Conservation (phyloP, 2,888 invertebrate genomes). For the Xestia ashworthii region DNA sequence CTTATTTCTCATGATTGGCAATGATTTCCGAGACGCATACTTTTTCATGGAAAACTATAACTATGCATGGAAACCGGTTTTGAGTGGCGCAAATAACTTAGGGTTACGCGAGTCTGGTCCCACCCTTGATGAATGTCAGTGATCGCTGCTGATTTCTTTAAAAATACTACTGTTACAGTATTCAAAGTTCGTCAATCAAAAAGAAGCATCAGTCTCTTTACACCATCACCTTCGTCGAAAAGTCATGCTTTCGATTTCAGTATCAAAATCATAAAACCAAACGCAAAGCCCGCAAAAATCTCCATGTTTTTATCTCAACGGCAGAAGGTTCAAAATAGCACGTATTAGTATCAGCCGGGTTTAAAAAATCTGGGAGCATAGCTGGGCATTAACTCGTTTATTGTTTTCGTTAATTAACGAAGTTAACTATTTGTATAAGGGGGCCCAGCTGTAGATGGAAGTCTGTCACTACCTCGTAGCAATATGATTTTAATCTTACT, state of each 20-base stretch:
- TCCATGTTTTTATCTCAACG: background rate
- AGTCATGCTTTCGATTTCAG: slow-evolving; percentile 32
- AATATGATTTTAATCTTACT: background rate
- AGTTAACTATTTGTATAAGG: no score
- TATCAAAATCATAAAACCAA: slow-evolving; percentile 25
- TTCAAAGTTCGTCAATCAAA: slow-evolving; percentile 19
- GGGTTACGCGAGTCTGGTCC: background rate
- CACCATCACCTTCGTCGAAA: slow-evolving; percentile 36
- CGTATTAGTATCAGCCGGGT: slow-evolving; percentile 30
- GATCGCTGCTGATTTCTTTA: background rate
- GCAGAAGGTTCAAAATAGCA: slow-evolving; percentile 22
- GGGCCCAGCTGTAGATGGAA: no score
- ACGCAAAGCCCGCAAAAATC: slow-evolving; percentile 31
- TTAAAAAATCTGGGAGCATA: background rate
- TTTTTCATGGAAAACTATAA: background rate
- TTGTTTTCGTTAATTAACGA: no score
- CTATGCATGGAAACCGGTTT: background rate
- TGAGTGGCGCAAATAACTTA: background rate
- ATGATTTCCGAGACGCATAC: slow-evolving; percentile 2
- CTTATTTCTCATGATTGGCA: background rate
- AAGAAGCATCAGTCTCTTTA: slow-evolving; percentile 18
- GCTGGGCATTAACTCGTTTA: no score
- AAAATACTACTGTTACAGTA: slow-evolving; percentile 10
- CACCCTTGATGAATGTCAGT: slow-evolving; percentile 12
- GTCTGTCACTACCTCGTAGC: background rate